These are phyloP conservation scores for Cuculus canorus DNA, from an alignment of 2,797 vertebrate genomes.

Conservation along the genomic window DNA sequence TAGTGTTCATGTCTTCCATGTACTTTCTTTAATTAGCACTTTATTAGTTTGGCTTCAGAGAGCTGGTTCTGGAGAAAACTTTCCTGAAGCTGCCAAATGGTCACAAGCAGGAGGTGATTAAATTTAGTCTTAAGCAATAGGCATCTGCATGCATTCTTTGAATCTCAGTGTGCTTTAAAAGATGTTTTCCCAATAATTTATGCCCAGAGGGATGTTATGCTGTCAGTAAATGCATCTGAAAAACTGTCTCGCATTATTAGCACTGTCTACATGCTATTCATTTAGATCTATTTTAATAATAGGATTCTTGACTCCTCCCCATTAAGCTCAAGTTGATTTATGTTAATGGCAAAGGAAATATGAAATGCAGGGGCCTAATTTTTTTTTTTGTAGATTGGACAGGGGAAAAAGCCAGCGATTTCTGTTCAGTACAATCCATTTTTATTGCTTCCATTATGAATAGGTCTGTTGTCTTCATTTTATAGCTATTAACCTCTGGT, in stretches of 20 bases:
- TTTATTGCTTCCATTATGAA: constrained; percentile 21
- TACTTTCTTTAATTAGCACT: constrained; percentile 89
- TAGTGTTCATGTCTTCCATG: constrained; percentile 87
- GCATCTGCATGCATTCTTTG: constrained; percentile 66
- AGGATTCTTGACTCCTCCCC: constrained; percentile 61
- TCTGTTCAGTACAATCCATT: neutral
- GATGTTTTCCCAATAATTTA: constrained; percentile 61
- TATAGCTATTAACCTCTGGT: constrained; percentile 4
- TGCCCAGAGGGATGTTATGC: constrained; percentile 47
- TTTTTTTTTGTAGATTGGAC: constrained; percentile 37
- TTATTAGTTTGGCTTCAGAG: constrained; percentile 86
- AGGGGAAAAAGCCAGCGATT: neutral
- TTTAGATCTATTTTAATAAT: constrained; percentile 67
- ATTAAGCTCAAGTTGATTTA: constrained; percentile 50
- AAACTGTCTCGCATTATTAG: constrained; percentile 49
- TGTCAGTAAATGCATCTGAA: constrained; percentile 55
- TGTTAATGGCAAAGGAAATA: constrained; percentile 39
- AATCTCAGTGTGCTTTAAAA: constrained; percentile 63
- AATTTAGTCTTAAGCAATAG: constrained; percentile 71
- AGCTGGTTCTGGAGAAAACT: constrained; percentile 75
- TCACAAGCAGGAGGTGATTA: constrained; percentile 79
- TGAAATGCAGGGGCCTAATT: neutral
- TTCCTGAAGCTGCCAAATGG: constrained; percentile 77
- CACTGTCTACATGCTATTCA: constrained; percentile 49
- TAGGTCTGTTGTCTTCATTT: constrained; percentile 11